Base-by-base conservation (phyloP, 2,113 vertebrate species). In the Pangasianodon gigas region DNA sequence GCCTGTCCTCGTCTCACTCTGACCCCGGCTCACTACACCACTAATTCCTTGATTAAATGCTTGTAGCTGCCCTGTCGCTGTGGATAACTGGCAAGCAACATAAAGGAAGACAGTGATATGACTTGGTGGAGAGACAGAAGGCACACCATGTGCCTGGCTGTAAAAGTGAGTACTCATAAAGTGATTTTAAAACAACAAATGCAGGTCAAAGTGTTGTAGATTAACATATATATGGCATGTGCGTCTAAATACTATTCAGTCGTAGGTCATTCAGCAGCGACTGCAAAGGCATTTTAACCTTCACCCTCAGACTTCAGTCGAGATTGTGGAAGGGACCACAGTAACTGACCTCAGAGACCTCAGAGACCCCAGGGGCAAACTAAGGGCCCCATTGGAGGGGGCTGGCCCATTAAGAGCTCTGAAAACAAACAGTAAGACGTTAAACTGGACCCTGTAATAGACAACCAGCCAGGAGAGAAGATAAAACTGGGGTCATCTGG, bases 21-120 rank as follows among this genome's bases (percentile, higher is more conserved):
- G 85, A 92, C 90, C 90, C 32, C 10, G 46, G 52, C 77, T 88
- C 84, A 84, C 67, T 89, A 56, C 41, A 24, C 81, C 21, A 56
- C 87, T 92, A 90, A 91, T 92, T 91, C 92, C 77, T 89, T 92
- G 91, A 92, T 93, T 91, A 90, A 92, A 81, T 82, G 67, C 88
- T 89, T 87, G 91, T 91, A 89, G 83, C 77, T 46, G 3, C 41
- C 79, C 71, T 82, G 84, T 46, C 52, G 16, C 29, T 74, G 84
- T 51, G 67, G 84, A 79, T 62, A 44, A 37, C 48, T 44, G 24
- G 52, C 56, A 90, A 80, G 52, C 91, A 89, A 82, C 32, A 16
- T 37, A 52, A 87, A 86, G 46, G 37, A 71, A 87, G 84, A 91
- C 89, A 90, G 74, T 48, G 51, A 81, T 60, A 84, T 32, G 60